Conservation (phyloP, 2,888 invertebrate species). For the Temnothorax ravouxi region DNA sequence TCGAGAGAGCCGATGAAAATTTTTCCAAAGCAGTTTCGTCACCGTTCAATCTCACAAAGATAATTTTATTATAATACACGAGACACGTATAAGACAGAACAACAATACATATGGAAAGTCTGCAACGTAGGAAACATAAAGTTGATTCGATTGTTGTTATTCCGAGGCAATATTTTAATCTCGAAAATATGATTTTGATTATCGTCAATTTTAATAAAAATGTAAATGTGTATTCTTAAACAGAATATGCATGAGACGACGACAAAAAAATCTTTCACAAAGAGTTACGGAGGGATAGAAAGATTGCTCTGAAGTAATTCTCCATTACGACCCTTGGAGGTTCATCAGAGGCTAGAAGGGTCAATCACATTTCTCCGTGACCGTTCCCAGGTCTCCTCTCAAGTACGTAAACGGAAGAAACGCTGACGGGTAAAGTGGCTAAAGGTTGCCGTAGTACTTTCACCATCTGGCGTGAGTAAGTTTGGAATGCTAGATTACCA, state of each 20-base stretch:
- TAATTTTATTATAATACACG: neutral
- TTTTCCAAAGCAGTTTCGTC: neutral
- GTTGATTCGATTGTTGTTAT: neutral
- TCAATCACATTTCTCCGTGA: constrained; percentile 45
- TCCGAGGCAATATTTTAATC: neutral
- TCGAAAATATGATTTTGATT: neutral
- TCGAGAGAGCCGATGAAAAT: constrained; percentile 2
- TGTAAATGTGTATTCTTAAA: constrained; percentile 9
- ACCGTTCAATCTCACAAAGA: neutral
- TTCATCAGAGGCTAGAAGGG: constrained; percentile 32
- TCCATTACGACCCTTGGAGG: constrained; percentile 16
- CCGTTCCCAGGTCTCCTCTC: constrained; percentile 47
- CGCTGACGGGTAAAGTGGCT: constrained; percentile 33
- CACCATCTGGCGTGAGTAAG: constrained; percentile 55
- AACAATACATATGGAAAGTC: neutral
- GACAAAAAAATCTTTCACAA: neutral
- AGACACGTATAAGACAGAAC: neutral
- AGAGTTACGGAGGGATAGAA: neutral
- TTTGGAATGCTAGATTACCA: constrained; percentile 37
- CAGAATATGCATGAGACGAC: neutral
- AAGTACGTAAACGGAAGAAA: constrained; percentile 52
- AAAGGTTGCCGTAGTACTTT: constrained; percentile 56
- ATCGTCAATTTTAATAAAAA: neutral
- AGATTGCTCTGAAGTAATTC: constrained; percentile 5
- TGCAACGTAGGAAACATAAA: neutral